Evolutionary conservation across 2,113 vertebrate species (phyloP), one percentile per base, ranked within the genome.

Genomic region (Sander lucioperca): DNA sequence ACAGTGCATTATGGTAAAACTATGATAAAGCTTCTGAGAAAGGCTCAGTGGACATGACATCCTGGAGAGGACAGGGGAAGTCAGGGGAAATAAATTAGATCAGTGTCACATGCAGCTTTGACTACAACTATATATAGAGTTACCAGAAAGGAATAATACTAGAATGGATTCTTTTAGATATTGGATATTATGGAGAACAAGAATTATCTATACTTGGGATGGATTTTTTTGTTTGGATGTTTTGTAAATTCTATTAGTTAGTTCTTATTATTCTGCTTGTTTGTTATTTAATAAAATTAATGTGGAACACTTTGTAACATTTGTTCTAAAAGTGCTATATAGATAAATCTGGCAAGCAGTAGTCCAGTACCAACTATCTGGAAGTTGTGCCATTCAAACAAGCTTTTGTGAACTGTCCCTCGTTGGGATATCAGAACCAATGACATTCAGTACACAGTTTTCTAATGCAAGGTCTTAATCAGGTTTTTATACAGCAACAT

Each of bases 1-100:
- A 85, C 27, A 65, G 50, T 25, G 18, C 15, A 33, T 58, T 39
- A 50, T 11, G 14, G 45, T n/a, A 25, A 72, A 82, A 30, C 12
- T 19, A n/a, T 19, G 68, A 69, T 47, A 5, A 66, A 70, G 53
- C 47, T 45, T 77, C 36, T 54, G 21, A 57, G 36, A 62, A 21
- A 62, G 48, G 50, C 62, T 80, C 50, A 62, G 45, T 30, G 51
- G 27, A 36, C 4, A 14, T 21, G 45, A 61, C 21, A 9, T 58
- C 14, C 27, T 39, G 21, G 30, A 2, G 45, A 43, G 12, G 77
- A 30, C 8, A n/a, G 10, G 30, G 18, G 18, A n/a, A 9, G 30
- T 48, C 12, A 16, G 6, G 30, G 18, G 18, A n/a, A 5, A 47
- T 48, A 19, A 63, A 62, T 13, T 5, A 12, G 18, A 33, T 50